Base-by-base conservation (phyloP, 2,888 invertebrate species). In the Neoscelio sp. region DNA sequence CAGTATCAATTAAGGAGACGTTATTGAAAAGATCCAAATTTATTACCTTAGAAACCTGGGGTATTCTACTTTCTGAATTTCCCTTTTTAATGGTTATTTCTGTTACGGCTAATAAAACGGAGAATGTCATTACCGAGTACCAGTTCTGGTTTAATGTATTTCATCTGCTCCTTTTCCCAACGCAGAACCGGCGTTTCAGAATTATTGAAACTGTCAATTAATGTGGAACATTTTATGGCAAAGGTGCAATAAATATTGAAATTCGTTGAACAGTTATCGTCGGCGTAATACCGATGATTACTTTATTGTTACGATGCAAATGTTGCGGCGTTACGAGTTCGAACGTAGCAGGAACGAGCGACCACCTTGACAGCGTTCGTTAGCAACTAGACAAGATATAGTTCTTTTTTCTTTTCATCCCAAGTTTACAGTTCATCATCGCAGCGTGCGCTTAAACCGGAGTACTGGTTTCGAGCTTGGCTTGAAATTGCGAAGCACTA, bases 221-320 rank as follows among this genome's bases (percentile, higher is more conserved):
- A n/a, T n/a, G n/a, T n/a, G n/a, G n/a, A n/a, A n/a, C n/a, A n/a
- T n/a, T n/a, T n/a, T n/a, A n/a, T n/a, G n/a, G 13, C 8, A 20
- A 46, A 30, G 28, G 6, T 26, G 33, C 60, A 42, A 23, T 62
- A 62, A 62, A 46, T 62, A 62, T 62, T 33, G 15, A 46, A n/a
- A n/a, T n/a, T n/a, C n/a, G n/a, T n/a, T n/a, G n/a, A n/a, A n/a
- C n/a, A n/a, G n/a, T n/a, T n/a, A n/a, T n/a, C n/a, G n/a, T n/a
- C n/a, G n/a, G n/a, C n/a, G n/a, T n/a, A n/a, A n/a, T n/a, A n/a
- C 23, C 50, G 18, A 65, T 42, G 68, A 82, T 82, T 78, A 56
- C 79, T 78, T 80, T 62, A 78, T 80, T 76, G 70, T 80, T 76
- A 75, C 71, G 67, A 68, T 75, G 74, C 64, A 73, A 75, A 80